Evolutionary conservation across 1,140 invertebrate genomes (phyloP).

Genomic region (Mizuhopecten yessoensis): DNA sequence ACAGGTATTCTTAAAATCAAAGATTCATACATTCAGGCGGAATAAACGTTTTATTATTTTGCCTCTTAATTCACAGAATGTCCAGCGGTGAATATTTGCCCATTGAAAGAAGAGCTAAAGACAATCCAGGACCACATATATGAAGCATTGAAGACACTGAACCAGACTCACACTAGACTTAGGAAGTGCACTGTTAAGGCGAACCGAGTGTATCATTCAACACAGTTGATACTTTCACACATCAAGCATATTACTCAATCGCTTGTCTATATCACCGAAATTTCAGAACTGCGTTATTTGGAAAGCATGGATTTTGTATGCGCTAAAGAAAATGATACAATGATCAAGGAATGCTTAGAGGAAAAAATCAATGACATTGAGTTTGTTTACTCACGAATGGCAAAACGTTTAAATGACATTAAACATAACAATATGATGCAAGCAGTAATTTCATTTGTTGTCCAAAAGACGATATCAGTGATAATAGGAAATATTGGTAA

Average conservation of each 20-base stretch:
- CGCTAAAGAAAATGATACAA: too few species aligned
- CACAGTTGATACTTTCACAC: too few species aligned
- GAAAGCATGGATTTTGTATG: neutral
- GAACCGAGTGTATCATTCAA: too few species aligned
- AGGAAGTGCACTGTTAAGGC: neutral
- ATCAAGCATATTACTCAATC: neutral
- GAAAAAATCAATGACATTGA: neutral
- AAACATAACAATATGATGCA: neutral
- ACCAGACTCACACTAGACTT: neutral
- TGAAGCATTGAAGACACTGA: neutral
- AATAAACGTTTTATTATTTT: too few species aligned
- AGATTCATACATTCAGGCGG: too few species aligned
- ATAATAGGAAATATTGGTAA: neutral
- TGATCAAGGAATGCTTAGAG: neutral
- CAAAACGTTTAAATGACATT: neutral
- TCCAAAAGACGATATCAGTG: neutral
- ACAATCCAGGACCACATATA: neutral
- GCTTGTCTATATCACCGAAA: neutral
- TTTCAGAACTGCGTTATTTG: neutral
- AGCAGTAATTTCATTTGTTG: neutral
- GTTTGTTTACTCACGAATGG: neutral
- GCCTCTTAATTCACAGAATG: too few species aligned
- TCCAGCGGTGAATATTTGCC: too few species aligned
- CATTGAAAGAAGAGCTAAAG: neutral
- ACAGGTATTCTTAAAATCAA: too few species aligned